Conservation (phyloP, 2,113 vertebrate species). For the Symphodus melops region DNA sequence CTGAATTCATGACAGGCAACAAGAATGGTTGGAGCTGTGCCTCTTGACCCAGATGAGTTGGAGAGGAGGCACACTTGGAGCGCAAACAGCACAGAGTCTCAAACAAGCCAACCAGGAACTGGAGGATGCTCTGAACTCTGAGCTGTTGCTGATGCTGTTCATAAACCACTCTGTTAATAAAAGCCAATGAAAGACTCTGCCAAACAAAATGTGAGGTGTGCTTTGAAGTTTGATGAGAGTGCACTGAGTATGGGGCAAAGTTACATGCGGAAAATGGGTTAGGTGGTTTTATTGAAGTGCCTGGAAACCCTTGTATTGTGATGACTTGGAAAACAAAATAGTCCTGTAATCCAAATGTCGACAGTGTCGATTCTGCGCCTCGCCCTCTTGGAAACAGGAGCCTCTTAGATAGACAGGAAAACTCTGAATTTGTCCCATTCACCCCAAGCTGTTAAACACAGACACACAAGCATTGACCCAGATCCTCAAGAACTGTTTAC, state of each 20-base stretch:
- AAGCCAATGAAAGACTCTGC: conserved; percentile 23
- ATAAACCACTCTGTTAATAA: conserved; percentile 43
- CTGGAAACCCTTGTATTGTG: conserved; percentile 36
- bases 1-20: conserved; percentile 42
- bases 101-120: conserved; percentile 42
- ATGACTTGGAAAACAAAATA: conserved; percentile 41
- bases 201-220: conserved; percentile 55
- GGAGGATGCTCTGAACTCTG: conserved; percentile 51
- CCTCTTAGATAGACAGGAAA: conserved; percentile 22
- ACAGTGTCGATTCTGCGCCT: conserved; percentile 55
- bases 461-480: conserved; percentile 55
- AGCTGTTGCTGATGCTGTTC: conserved; percentile 47
- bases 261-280: conserved; percentile 42
- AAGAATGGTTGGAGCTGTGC: conserved; percentile 42
- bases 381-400: conserved; percentile 51
- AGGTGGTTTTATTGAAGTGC: conserved; percentile 53
- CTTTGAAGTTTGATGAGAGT: conserved; percentile 49
- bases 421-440: conserved; percentile 45
- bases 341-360: conserved; percentile 50
- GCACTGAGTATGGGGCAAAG: neutral
- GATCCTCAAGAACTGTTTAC: conserved; percentile 68
- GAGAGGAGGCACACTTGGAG: conserved; percentile 47
- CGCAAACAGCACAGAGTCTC: conserved; percentile 32
- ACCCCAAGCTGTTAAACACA: conserved; percentile 21
- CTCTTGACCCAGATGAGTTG: conserved; percentile 57